A percentile compares a stretch with the other conserved stretches of the same genome.
Conservation (phyloP, 2,113 vertebrate genomes). For the Cygnus buccinator region DNA sequence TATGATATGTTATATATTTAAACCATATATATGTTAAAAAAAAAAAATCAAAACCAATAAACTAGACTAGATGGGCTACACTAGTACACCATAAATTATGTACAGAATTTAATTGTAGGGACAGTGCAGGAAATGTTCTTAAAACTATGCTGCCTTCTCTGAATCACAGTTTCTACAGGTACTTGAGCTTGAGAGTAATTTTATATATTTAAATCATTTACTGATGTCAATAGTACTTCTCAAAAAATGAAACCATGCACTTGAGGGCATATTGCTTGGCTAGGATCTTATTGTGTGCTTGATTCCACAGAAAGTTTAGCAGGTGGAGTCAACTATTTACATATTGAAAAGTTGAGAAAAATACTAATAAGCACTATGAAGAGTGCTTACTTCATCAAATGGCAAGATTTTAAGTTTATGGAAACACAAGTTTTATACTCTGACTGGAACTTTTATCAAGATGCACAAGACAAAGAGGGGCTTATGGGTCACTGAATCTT, state of each 20-base stretch:
- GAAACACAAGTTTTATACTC: background rate
- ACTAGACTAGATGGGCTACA: background rate
- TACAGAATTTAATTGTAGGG: background rate
- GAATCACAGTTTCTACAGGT: background rate
- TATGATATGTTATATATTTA: background rate
- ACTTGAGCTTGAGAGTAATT: background rate
- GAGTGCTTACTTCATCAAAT: background rate
- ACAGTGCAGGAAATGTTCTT: background rate
- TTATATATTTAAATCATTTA: background rate
- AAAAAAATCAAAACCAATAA: background rate
- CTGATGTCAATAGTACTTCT: background rate
- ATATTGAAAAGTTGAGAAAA: background rate
- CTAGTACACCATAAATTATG: background rate
- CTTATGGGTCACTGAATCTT: background rate
- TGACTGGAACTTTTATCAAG: background rate
- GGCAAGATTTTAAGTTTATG: background rate
- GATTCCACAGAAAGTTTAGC: background rate
- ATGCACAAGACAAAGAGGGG: background rate
- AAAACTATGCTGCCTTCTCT: background rate
- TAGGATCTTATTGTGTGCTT: background rate
- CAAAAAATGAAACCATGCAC: background rate
- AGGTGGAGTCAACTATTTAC: background rate
- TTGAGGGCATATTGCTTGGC: background rate
- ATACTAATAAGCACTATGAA: background rate
- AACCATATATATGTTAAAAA: background rate